Evolutionary conservation across 2,113 vertebrate genomes (phyloP).

Genomic region (Cettia cetti): DNA sequence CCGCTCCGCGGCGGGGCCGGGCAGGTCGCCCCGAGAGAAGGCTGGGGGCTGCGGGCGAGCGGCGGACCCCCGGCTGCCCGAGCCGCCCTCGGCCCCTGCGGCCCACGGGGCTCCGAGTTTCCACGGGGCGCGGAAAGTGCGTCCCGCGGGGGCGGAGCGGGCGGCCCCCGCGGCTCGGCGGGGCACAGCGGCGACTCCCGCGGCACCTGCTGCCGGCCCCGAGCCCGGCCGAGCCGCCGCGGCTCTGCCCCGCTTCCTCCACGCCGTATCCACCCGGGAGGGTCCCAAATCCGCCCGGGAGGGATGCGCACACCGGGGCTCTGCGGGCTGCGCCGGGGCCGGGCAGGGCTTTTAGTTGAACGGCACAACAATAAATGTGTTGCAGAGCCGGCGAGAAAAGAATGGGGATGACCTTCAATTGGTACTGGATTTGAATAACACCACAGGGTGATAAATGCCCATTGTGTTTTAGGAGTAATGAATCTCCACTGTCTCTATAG

Average conservation of each 20-base stretch:
- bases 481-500: slow-evolving; percentile 96
- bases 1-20: neutral
- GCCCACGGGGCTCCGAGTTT: slow-evolving; percentile 2
- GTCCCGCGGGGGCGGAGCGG: neutral
- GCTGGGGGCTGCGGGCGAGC: neutral
- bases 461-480: slow-evolving; percentile 99
- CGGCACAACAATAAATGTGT: slow-evolving; percentile 87
- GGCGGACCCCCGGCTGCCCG: neutral
- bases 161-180: neutral
- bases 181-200: neutral
- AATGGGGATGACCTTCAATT: slow-evolving; percentile 95
- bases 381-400: slow-evolving; percentile 82
- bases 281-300: slow-evolving; percentile 56
- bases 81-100: neutral
- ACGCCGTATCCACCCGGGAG: slow-evolving; percentile 30
- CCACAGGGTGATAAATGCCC: slow-evolving; percentile 99
- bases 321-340: slow-evolving; percentile 75
- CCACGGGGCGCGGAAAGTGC: neutral
- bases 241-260: neutral
- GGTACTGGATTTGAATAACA: slow-evolving; percentile 99
- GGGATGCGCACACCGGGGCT: slow-evolving; percentile 67
- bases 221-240: neutral
- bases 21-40: neutral
- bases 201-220: slow-evolving; percentile 32
- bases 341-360: slow-evolving; percentile 83